Conservation (phyloP, 2,113 vertebrate species). For the Rhabdornis inornatus region DNA sequence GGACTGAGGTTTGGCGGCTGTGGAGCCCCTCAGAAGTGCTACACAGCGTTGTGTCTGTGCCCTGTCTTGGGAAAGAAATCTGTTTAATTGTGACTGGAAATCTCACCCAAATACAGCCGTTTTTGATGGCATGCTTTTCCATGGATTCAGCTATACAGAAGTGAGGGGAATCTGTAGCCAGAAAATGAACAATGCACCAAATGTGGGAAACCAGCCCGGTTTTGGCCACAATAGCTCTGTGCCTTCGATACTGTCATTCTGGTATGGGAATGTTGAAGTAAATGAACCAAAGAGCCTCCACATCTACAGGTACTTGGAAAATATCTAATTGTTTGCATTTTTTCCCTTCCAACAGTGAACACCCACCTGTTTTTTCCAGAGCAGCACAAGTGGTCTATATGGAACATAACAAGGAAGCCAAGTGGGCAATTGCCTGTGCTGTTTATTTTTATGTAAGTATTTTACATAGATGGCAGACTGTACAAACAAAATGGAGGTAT, state of each 20-base stretch:
- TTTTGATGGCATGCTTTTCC: background rate
- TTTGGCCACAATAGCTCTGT: background rate
- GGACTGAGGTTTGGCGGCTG: accelerated
- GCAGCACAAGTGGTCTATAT: background rate
- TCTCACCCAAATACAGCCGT: background rate
- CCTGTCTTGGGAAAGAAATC: background rate
- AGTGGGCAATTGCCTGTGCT: background rate
- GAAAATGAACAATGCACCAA: background rate
- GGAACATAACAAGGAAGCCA: background rate
- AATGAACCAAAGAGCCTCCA: background rate
- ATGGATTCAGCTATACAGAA: background rate
- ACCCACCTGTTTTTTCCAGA: background rate
- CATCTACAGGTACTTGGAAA: background rate
- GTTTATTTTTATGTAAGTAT: background rate
- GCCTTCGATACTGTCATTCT: accelerated
- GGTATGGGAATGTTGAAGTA: background rate
- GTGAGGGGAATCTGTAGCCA: background rate
- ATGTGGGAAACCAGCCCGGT: background rate
- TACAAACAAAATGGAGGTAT: background rate
- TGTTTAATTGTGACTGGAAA: background rate
- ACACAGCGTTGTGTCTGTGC: accelerated
- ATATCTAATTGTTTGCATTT: background rate
- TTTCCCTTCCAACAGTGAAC: background rate
- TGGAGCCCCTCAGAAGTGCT: accelerated
- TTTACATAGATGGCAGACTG: background rate